Conservation (phyloP, 2,888 invertebrate genomes). For the Cerastis leucographa region DNA sequence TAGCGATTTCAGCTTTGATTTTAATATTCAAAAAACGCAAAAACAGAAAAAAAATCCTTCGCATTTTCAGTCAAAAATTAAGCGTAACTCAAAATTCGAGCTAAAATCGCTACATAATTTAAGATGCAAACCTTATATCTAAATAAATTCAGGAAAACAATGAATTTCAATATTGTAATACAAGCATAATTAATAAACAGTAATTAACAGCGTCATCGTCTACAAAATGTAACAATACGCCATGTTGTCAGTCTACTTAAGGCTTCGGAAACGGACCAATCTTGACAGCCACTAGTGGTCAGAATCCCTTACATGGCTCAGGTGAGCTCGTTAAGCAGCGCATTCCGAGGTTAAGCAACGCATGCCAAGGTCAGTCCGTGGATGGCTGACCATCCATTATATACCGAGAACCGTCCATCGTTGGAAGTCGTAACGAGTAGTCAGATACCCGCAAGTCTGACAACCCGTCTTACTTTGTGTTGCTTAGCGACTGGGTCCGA, state of each 20-base stretch:
- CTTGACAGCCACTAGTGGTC: not conserved
- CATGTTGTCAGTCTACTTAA: constrained; percentile 53
- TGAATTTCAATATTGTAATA: constrained; percentile 42
- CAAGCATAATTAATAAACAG: constrained; percentile 65
- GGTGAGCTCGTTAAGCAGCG: not conserved
- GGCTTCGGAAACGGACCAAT: constrained; percentile 12
- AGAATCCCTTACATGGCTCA: not conserved
- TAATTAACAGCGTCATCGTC: constrained; percentile 46
- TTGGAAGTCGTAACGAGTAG: not conserved
- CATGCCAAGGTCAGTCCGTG: not conserved
- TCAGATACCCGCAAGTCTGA: not conserved
- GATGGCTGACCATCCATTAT: not conserved
- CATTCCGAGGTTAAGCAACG: not conserved
- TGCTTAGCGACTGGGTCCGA: not conserved
- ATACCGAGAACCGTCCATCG: not conserved
- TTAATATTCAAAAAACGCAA: not conserved
- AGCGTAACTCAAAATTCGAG: not conserved
- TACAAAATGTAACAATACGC: constrained; percentile 53
- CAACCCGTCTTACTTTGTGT: not conserved
- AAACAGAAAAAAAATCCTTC: not conserved
- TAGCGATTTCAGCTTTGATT: constrained; percentile 22
- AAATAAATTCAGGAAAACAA: constrained; percentile 54
- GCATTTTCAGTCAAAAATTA: not conserved
- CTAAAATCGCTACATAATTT: constrained; percentile 10
- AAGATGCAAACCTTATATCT: constrained; percentile 19